These are phyloP conservation scores for Polydrusus pterygomalis DNA, from an alignment of 2,888 invertebrate genomes.

Conservation along the genomic window DNA sequence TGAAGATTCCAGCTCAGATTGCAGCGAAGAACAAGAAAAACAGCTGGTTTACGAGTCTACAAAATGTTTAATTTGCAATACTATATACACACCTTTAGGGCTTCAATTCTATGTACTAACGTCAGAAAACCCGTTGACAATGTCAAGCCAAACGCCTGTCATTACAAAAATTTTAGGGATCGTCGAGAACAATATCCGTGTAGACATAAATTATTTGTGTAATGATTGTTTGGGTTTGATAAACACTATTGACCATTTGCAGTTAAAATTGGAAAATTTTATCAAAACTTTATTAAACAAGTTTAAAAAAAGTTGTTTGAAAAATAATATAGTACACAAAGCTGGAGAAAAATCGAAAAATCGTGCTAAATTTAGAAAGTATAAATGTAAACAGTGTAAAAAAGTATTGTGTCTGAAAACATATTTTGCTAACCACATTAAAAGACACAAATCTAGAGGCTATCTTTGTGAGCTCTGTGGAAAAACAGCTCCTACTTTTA, in stretches of 20 bases:
- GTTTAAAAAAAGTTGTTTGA: slow-evolving; percentile 63
- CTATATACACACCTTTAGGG: slow-evolving; percentile 65
- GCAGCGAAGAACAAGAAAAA: slow-evolving; percentile 63
- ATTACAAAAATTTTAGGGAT: slow-evolving; percentile 64
- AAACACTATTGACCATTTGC: slow-evolving; percentile 70
- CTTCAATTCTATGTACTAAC: slow-evolving; percentile 69
- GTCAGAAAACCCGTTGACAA: slow-evolving; percentile 67
- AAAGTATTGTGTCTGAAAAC: slow-evolving; percentile 64
- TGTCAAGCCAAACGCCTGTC: slow-evolving; percentile 69
- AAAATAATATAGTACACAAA: slow-evolving; percentile 55
- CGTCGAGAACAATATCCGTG: slow-evolving; percentile 60
- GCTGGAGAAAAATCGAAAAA: slow-evolving; percentile 23
- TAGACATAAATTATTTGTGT: slow-evolving; percentile 66
- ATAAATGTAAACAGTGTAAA: slow-evolving; percentile 67
- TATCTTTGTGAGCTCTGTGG: slow-evolving; percentile 69
- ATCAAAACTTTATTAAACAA: slow-evolving; percentile 66
- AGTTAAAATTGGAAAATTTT: slow-evolving; percentile 66
- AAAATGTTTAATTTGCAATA: slow-evolving; percentile 69
- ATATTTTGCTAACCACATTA: slow-evolving; percentile 64
- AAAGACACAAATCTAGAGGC: slow-evolving; percentile 63
- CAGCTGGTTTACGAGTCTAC: slow-evolving; percentile 57
- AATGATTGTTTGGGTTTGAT: slow-evolving; percentile 69
- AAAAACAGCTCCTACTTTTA: slow-evolving; percentile 56
- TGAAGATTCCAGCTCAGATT: slow-evolving; percentile 67
- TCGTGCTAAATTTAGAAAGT: slow-evolving; percentile 52